Evolutionary conservation across 2,113 vertebrate species (phyloP).

Genomic region (Porphyrio hochstetteri): DNA sequence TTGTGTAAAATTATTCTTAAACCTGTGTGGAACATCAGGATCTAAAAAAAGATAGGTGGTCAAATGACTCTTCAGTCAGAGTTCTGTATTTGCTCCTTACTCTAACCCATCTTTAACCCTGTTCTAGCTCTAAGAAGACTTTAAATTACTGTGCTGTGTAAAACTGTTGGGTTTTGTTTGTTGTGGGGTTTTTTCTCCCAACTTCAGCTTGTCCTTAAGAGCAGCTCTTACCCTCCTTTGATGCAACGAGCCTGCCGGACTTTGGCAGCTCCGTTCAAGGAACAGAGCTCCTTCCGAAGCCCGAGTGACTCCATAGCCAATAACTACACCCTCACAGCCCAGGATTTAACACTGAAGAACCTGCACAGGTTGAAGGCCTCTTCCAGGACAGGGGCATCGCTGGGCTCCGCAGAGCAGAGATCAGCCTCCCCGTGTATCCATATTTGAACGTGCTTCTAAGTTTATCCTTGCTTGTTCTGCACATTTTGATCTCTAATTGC

Average conservation of each 20-base stretch:
- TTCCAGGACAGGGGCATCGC: neutral
- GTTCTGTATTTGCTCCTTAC: neutral
- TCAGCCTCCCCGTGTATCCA: slow-evolving; percentile 67
- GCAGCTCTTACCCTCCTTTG: slow-evolving; percentile 79
- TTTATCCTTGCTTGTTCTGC: neutral
- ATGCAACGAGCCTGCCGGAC: slow-evolving; percentile 81
- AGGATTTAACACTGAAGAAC: slow-evolving; percentile 76
- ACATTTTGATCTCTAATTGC: neutral
- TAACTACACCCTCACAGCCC: slow-evolving; percentile 81
- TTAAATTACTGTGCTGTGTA: neutral
- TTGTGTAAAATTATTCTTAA: neutral
- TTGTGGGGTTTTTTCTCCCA: neutral
- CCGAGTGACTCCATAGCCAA: slow-evolving; percentile 88
- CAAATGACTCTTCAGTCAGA: neutral
- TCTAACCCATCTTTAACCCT: neutral
- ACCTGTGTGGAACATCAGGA: neutral
- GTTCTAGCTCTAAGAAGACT: neutral
- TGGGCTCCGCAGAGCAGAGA: neutral
- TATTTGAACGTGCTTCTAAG: neutral
- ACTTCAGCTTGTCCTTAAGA: slow-evolving; percentile 72
- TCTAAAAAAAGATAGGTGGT: neutral
- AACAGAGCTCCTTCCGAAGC: slow-evolving; percentile 72
- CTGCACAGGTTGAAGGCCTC: slow-evolving; percentile 48
- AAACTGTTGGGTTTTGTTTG: neutral
- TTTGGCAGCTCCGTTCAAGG: slow-evolving; percentile 85